These are phyloP conservation scores for Cathartes aura DNA, from an alignment of 2,113 vertebrate genomes.

Conservation along the genomic window DNA sequence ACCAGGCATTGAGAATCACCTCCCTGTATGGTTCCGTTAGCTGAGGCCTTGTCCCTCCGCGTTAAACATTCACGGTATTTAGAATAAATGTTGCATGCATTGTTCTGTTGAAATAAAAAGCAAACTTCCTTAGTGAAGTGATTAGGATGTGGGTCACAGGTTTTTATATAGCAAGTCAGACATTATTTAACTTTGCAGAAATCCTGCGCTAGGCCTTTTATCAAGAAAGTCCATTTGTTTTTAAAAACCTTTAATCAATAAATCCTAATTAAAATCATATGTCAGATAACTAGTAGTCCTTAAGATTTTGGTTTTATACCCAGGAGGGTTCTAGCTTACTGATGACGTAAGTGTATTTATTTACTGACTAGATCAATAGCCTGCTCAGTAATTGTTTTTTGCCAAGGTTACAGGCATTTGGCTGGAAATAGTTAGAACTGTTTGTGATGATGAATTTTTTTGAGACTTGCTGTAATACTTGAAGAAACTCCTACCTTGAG, in stretches of 20 bases:
- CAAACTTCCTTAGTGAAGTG: neutral
- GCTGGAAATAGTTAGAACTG: slow-evolving; percentile 41
- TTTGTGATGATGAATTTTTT: slow-evolving; percentile 40
- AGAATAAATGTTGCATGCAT: neutral
- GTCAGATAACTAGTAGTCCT: slow-evolving; percentile 49
- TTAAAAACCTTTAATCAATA: slow-evolving; percentile 53
- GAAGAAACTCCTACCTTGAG: neutral
- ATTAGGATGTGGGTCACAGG: slow-evolving; percentile 1
- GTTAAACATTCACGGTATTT: neutral
- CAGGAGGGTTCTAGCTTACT: slow-evolving; percentile 37
- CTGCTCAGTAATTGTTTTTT: slow-evolving; percentile 45
- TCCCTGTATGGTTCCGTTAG: neutral
- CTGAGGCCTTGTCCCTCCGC: neutral
- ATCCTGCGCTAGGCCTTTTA: neutral
- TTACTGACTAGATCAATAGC: slow-evolving; percentile 56
- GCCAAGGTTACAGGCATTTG: slow-evolving; percentile 35
- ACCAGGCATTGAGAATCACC: neutral
- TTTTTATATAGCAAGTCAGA: neutral
- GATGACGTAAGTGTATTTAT: slow-evolving; percentile 57
- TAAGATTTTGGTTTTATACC: slow-evolving; percentile 51
- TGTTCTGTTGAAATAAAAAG: neutral
- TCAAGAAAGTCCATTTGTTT: slow-evolving; percentile 37
- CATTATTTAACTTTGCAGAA: slow-evolving; percentile 34
- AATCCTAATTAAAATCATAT: slow-evolving; percentile 65
- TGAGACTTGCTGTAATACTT: slow-evolving; percentile 14